Evolutionary conservation across 2,888 invertebrate species (phyloP), one percentile per base, ranked within the genome.

Genomic region (Hemistola chrysoprasaria): DNA sequence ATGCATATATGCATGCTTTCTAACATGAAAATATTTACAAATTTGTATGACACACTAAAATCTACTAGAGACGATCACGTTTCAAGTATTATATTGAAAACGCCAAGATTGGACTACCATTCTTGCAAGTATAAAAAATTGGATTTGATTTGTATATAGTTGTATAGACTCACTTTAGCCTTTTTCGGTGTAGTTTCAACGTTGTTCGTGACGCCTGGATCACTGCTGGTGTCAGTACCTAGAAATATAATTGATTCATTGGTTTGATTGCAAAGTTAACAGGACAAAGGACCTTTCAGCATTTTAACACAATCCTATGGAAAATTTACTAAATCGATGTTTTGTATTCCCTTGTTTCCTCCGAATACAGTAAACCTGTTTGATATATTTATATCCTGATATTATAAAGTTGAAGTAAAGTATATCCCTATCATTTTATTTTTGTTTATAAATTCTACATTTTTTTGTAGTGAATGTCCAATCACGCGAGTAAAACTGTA

Each of bases 161-260:
- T 27, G 37, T 27, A 1, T 1, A 8, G 9, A 62, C 71, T 71
- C 55, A 89, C 89, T 82, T 84, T 87, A 1, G 81, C 70, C 52
- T 81, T 88, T 63, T 86, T 89, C 11, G 90, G 89, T 3, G 90
- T 85, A 6, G 84, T 83, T 11, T 90, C 90, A 6, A 78, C 71
- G 51, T 88, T 89, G 64, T 87, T 88, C 4, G 83, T 81, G 47
- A 84, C 62, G 23, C 89, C 89, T 1, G 87, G 82, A 37, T 90
- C 89, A 47, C 87, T 85, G 24, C 84, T 78, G 1, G 84, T 77
- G 54, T 90, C 90, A n/a, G 88, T 90, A 20, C 90, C 90, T 90
- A 62, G 4, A 59, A 35, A 20, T 8, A 24, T 10, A 35, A 31
- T 32, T 27, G 23, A 39, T 34, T 28, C 33, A 24, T 7, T 16